phyloP scores from a whole-genome alignment of 2,797 vertebrate genomes.

The Heliangelus exortis region DNA sequence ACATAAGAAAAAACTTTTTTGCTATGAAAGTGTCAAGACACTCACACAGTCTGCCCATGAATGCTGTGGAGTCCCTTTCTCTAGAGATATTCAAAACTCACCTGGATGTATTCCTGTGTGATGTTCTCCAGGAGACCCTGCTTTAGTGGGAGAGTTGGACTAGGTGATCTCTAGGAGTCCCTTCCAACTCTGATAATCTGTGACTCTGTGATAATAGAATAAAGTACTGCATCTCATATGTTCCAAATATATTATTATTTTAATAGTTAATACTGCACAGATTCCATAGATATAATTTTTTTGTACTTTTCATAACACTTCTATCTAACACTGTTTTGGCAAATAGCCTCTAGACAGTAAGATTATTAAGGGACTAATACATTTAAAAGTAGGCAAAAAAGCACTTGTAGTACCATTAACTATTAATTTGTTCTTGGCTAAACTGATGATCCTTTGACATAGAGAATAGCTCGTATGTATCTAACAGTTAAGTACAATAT shows the following conservation, averaged over 20 bases:
- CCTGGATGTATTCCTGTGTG: too few relatives aligned
- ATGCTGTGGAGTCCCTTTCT: too few relatives aligned
- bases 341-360: neutral
- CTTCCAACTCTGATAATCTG: too few relatives aligned
- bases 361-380: constrained; percentile 1
- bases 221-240: neutral
- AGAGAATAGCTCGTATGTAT: neutral
- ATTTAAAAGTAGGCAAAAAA: constrained; percentile 25
- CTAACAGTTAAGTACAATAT: neutral
- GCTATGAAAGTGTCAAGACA: too few relatives aligned
- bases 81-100: too few relatives aligned
- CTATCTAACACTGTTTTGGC: constrained; percentile 20
- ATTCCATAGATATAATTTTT: neutral
- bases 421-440: constrained; percentile 40
- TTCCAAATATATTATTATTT: constrained; percentile 11
- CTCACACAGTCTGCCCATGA: too few relatives aligned
- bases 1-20: too few relatives aligned
- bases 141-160: too few relatives aligned
- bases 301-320: constrained; percentile 16
- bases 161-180: too few relatives aligned
- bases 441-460: constrained; percentile 27
- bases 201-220: neutral
- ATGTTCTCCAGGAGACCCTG: too few relatives aligned
- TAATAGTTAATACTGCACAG: constrained; percentile 24
- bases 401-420: constrained; percentile 28